phyloP scores from a whole-genome alignment of 2,797 vertebrate genomes.

The Siniperca undulata region DNA sequence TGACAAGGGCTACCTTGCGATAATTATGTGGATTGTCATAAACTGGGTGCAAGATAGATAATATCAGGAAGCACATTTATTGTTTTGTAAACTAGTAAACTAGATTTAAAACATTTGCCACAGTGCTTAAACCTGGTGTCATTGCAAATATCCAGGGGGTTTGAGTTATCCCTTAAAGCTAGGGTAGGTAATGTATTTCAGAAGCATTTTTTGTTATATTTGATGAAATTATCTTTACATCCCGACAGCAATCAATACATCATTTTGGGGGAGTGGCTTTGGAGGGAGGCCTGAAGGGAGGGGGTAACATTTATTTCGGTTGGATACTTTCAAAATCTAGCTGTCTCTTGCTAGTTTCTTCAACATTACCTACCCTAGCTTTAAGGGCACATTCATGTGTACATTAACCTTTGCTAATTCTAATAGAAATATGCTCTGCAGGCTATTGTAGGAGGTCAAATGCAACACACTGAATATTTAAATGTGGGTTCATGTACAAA shows the following conservation, averaged over 20 bases:
- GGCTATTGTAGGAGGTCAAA: not conserved
- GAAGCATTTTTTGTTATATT: too few relatives aligned
- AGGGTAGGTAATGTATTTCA: too few relatives aligned
- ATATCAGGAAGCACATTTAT: not conserved
- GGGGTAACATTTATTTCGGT: too few relatives aligned
- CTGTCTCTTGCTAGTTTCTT: too few relatives aligned
- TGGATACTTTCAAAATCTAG: too few relatives aligned
- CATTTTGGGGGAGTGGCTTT: too few relatives aligned
- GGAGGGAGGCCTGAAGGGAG: too few relatives aligned
- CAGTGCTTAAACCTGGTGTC: not conserved
- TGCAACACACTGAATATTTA: not conserved
- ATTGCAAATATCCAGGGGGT: not conserved
- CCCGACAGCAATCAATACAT: too few relatives aligned
- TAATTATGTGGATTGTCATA: not conserved
- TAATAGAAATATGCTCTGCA: not conserved
- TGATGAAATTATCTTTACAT: too few relatives aligned
- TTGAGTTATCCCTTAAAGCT: not conserved
- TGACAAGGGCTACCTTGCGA: not conserved
- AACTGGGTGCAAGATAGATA: not conserved
- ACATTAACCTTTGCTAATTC: constrained; percentile 16
- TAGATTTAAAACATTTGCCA: not conserved
- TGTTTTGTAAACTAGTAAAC: not conserved
- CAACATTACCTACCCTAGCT: too few relatives aligned
- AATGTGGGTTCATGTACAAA: constrained; percentile 7
- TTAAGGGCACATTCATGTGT: not conserved